Conservation (phyloP, 2,888 invertebrate genomes). For the Drosophila pegasa region DNA sequence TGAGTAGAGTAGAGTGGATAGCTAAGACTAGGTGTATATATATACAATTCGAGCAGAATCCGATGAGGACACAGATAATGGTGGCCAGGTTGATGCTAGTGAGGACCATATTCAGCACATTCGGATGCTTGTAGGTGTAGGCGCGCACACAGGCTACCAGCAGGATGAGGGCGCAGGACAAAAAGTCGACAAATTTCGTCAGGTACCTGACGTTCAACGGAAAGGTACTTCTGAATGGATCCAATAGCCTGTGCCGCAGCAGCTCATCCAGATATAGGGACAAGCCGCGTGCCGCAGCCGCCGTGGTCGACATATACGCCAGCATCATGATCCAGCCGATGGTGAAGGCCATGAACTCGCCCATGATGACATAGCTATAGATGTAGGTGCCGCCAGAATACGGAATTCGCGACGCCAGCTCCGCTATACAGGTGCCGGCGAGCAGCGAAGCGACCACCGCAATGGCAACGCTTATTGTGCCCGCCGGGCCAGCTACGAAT, state of each 20-base stretch:
- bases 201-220: background rate
- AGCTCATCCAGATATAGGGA: constrained; percentile 2
- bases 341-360: constrained; percentile 16
- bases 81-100: constrained; percentile 3
- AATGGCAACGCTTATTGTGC: background rate
- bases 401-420: constrained; percentile 6
- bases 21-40: background rate
- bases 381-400: constrained; percentile 9
- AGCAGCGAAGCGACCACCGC: constrained; percentile 1
- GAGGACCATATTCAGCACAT: background rate
- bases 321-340: constrained; percentile 15
- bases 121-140: background rate
- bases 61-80: background rate
- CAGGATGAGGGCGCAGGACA: background rate
- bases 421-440: background rate
- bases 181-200: no score
- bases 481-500: background rate
- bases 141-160: background rate
- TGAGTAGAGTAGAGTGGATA: background rate
- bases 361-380: constrained; percentile 7
- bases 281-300: constrained; percentile 3
- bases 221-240: background rate
- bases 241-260: background rate
- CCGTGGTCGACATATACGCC: background rate
- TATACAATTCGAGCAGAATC: background rate